Conservation (phyloP, 2,888 invertebrate genomes). For the Synanthedon tipuliformis region DNA sequence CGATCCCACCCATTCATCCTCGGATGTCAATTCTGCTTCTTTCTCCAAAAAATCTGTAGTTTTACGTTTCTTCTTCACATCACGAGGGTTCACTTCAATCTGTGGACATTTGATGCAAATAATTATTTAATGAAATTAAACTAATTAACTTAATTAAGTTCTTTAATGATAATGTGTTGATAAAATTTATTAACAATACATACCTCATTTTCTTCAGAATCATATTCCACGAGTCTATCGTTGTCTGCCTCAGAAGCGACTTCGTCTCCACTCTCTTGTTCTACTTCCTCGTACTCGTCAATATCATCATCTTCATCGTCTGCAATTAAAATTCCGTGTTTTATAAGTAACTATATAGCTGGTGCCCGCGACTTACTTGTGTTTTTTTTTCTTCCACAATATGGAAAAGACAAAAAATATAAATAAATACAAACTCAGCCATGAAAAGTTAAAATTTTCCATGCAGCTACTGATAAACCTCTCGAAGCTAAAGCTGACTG, state of each 20-base stretch:
- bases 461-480: too few relatives aligned
- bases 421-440: too few relatives aligned
- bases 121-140: too few relatives aligned
- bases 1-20: conserved; percentile 86
- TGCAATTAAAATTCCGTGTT: conserved; percentile 12
- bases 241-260: conserved; percentile 35
- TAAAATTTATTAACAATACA: conserved; percentile 16
- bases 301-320: conserved; percentile 54
- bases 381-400: too few relatives aligned
- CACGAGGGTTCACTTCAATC: conserved; percentile 34
- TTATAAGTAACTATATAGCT: background rate
- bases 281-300: conserved; percentile 28
- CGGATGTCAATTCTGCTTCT: conserved; percentile 89
- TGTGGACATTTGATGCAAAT: conserved; percentile 11
- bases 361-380: too few relatives aligned
- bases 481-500: too few relatives aligned
- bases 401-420: too few relatives aligned
- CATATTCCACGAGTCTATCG: conserved; percentile 74
- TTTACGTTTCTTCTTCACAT: conserved; percentile 50
- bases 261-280: conserved; percentile 36
- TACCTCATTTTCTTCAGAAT: conserved; percentile 87
- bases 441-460: too few relatives aligned
- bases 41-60: conserved; percentile 84
- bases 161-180: background rate
- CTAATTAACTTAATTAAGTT: too few relatives aligned